Base-by-base conservation (phyloP, 2,113 vertebrate genomes). In the Anguilla japonica region DNA sequence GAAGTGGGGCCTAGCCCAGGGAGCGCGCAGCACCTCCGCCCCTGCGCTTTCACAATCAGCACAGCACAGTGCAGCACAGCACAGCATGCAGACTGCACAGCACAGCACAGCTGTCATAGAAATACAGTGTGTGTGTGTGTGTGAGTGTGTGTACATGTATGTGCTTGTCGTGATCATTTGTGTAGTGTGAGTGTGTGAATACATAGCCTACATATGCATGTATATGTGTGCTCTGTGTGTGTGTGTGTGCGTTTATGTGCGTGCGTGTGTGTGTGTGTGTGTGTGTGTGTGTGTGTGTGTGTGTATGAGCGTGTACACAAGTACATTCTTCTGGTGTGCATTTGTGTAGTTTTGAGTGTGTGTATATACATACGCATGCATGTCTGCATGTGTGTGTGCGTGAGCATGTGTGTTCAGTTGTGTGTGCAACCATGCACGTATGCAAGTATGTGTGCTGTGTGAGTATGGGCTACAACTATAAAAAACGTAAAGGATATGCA, bases 271-370 rank as follows among this genome's bases (percentile, higher is more conserved):
- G 43, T 43, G 43, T 43, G 50, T 9, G 82, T 3, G 56, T 41
- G 34, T n/a, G n/a, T n/a, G n/a, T n/a, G n/a, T n/a, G n/a, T n/a
- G n/a, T 46, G 43, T 40, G 53, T 83, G 82, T 63, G 56, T 83
- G 82, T 63, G 11, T 79, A 9, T 79, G 75, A n/a, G 14, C n/a
- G 29, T 46, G 43, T 5, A 46, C 9, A 9, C 50, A 53, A 15
- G 50, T 82, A 14, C 8, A 14, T 53, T 2, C 50, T 53, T 41
- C 40, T 26, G 80, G 41, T 43, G 43, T 43, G 14, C 34, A 41
- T 81, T 3, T 7, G 43, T 67, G 79, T 14, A 34, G 40, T 34
- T 34, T 1, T 34, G 34, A 34, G 34, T 34, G 34, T 41, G 79
- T 41, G 60, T 67, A 13, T 79, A 8, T 79, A 29, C 14, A 29